Evolutionary conservation across 2,797 vertebrate genomes (phyloP), one percentile per base, ranked within the genome.

Genomic region (Gallinago nigripennis): DNA sequence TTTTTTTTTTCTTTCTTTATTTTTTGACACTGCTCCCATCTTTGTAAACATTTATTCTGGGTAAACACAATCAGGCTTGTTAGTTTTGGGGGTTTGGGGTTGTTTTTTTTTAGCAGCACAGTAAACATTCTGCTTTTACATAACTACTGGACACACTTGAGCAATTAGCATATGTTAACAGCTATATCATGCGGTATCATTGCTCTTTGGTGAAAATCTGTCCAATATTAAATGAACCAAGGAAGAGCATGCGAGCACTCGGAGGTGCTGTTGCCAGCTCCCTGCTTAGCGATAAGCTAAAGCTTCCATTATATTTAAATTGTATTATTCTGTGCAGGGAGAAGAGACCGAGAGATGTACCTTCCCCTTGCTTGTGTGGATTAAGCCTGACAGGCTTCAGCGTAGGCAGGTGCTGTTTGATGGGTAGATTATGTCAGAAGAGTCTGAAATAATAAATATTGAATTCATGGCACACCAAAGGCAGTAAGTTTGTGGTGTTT

Each of bases 381-480:
- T 60, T 60, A 65, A 64, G 31, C 19, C 64, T 73, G 53, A 9
- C 39, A 60, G 46, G 28, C 45, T 41, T 45, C 37, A 16, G 48
- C 0, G 0, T 4, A 17, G 64, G 12, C 11, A 1, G 9, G 23
- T 64, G 64, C 41, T 61, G 35, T 31, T 60, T 12, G 48, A 14
- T 4, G 21, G 33, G 41, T 31, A 65, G 30, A 27, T 10, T 53
- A 53, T 30, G 18, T 53, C 28, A 53, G 28, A 50, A 63, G 45
- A 27, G 28, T 7, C 69, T 72, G 48, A 28, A 28, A 8, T 27
- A 66, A 46, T 25, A 54, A 56, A 46, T 15, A 8, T 1, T 76
- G 58, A 53, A 21, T 43, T 69, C 14, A 16, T 27, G 58, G 35
- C 46, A 25, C 2, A 1, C n/a, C n/a, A 33, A 53, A 70, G 75